Base-by-base conservation (phyloP, 2,797 vertebrate genomes). In the Euthynnus affinis region DNA sequence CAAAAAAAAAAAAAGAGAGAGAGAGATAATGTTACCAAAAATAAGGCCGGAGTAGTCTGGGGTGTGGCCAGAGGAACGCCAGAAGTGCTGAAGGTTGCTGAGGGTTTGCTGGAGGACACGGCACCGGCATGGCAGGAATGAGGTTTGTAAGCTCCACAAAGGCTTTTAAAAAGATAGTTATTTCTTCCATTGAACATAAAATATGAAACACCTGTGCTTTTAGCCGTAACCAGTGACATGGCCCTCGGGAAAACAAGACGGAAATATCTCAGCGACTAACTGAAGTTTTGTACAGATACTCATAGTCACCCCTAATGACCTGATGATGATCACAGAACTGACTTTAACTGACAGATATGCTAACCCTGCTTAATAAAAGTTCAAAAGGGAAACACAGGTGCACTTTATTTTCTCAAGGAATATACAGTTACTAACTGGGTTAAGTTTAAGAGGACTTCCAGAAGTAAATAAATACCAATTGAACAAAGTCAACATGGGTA, bases 11-110 rank as follows among this genome's bases (percentile, higher is more conserved):
- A n/a, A n/a, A n/a, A n/a, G n/a, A n/a, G n/a, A n/a, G n/a, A n/a
- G 9, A 64, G 67, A 44, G 75, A 81, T 87, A 72, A 48, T 60
- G 51, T 75, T 83, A 48, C 80, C 70, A 76, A 60, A 56, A 53
- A 74, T 71, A 51, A 61, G 71, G 23, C 53, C 52, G 9, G 23
- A 62, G 62, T 18, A 29, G 71, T 1, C 2, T 71, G 76, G 76
- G 85, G 79, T 74, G 82, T 65, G 80, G 77, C 78, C 37, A 55
- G 44, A 56, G 32, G 57, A 34, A 57, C 2, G 9, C 51, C 51
- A 52, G 2, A 53, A 75, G n/a, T 18, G 52, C 44, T 72, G 58
- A 80, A 48, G 69, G 64, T 68, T 71, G 74, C 44, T 22, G 52
- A 75, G 67, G 44, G 59, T 48, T 53, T 15, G 57, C 48, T 72